These are phyloP conservation scores for Eulemur coronatus DNA, from an alignment of 2,797 vertebrate genomes.

Conservation along the genomic window DNA sequence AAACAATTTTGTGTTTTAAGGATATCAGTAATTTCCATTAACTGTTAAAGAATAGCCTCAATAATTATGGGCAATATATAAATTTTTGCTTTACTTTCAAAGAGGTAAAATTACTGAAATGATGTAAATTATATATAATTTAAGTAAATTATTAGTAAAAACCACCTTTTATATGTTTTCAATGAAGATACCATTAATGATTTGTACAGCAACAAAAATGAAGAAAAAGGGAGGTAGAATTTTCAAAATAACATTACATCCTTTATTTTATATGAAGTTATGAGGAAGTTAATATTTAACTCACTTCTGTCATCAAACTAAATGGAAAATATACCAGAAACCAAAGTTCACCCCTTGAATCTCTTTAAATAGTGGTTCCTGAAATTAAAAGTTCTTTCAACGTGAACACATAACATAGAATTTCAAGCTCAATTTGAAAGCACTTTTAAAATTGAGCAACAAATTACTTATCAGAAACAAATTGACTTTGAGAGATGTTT, in stretches of 20 bases:
- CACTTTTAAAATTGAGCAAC: background rate
- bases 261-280: background rate
- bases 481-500: background rate
- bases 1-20: background rate
- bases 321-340: background rate
- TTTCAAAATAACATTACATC: background rate
- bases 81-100: background rate
- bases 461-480: background rate
- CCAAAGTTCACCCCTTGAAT: background rate
- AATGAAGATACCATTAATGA: background rate
- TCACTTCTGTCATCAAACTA: background rate
- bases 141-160: conserved; percentile 1
- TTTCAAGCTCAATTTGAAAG: background rate
- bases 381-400: background rate
- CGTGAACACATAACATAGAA: background rate
- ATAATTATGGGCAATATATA: background rate
- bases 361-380: background rate
- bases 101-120: background rate
- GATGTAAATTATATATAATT: background rate
- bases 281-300: background rate
- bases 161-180: background rate
- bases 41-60: background rate
- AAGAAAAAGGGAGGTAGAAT: background rate
- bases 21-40: background rate
- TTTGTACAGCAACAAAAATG: background rate